Percentiles rank a stretch among this genome's conserved stretches.
These are phyloP conservation scores for Pocillopora grandis DNA, from an alignment of 92 coral and sea anemone species.

Conservation along the genomic window DNA sequence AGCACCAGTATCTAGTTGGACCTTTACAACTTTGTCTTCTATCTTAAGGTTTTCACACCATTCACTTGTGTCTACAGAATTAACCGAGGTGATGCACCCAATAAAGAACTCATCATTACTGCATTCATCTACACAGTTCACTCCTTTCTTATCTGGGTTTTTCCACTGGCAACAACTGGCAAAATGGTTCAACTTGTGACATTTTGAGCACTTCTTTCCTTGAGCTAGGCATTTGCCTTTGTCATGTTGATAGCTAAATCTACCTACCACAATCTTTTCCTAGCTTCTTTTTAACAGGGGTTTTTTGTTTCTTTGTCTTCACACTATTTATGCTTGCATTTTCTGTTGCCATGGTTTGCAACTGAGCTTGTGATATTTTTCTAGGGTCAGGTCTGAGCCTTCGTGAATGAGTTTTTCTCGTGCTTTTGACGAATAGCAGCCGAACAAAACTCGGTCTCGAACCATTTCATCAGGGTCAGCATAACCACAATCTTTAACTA, in stretches of 20 bases:
- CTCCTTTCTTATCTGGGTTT: constrained; percentile 9
- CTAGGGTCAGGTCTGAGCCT: constrained; percentile 49
- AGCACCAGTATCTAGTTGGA: too few species aligned
- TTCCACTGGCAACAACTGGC: constrained; percentile 40
- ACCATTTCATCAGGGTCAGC: constrained; percentile 41
- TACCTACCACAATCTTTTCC: neutral
- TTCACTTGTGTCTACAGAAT: constrained; percentile 4
- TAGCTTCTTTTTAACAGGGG: neutral
- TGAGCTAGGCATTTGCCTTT: constrained; percentile 41
- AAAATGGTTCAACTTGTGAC: constrained; percentile 48
- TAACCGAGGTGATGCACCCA: constrained; percentile 17
- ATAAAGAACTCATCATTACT: constrained; percentile 18
- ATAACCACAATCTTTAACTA: constrained; percentile 59
- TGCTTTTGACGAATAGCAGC: constrained; percentile 38
- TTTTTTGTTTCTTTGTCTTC: neutral
- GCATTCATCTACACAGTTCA: constrained; percentile 11
- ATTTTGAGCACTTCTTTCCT: constrained; percentile 42
- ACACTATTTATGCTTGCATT: constrained; percentile 15
- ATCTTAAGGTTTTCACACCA: constrained; percentile 35
- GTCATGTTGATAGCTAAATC: constrained; percentile 34
- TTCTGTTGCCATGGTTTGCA: constrained; percentile 37
- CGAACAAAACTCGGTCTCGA: constrained; percentile 48
- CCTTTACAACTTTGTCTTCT: constrained; percentile 38
- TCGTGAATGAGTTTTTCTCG: constrained; percentile 51
- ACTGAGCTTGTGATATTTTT: constrained; percentile 31